Evolutionary conservation across 2,113 vertebrate genomes (phyloP).

Genomic region (Sigmodon hispidus): DNA sequence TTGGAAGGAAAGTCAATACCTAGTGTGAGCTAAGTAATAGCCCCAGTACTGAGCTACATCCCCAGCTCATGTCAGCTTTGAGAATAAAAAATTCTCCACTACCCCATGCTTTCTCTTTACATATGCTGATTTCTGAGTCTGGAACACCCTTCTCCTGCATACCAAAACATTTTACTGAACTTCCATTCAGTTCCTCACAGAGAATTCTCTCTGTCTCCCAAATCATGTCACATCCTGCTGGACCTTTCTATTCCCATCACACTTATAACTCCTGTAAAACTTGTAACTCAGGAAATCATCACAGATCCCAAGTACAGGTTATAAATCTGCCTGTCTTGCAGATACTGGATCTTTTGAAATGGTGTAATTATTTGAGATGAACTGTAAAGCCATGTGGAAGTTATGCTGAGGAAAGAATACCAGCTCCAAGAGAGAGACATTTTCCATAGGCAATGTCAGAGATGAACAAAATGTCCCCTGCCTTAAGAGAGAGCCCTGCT

Average conservation of each 20-base stretch:
- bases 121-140: not conserved
- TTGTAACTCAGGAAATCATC: not conserved
- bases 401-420: not conserved
- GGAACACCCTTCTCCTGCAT: not conserved
- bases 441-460: not conserved
- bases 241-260: not conserved
- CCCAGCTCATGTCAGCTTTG: not conserved
- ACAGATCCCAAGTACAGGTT: not conserved
- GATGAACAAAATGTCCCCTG: not conserved
- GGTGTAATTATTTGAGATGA: not conserved
- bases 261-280: not conserved
- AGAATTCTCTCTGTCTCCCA: not conserved
- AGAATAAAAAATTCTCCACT: not conserved
- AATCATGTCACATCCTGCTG: not conserved
- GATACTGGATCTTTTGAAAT: not conserved
- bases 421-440: not conserved
- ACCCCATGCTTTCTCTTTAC: not conserved
- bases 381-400: not conserved
- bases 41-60: not conserved
- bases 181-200: not conserved
- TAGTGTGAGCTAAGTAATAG: not conserved
- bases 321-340: not conserved
- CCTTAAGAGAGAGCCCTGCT: conserved; percentile 35
- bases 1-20: not conserved
- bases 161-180: not conserved